Conservation (phyloP, 2,888 invertebrate genomes). For the Hanleya hanleyi region DNA sequence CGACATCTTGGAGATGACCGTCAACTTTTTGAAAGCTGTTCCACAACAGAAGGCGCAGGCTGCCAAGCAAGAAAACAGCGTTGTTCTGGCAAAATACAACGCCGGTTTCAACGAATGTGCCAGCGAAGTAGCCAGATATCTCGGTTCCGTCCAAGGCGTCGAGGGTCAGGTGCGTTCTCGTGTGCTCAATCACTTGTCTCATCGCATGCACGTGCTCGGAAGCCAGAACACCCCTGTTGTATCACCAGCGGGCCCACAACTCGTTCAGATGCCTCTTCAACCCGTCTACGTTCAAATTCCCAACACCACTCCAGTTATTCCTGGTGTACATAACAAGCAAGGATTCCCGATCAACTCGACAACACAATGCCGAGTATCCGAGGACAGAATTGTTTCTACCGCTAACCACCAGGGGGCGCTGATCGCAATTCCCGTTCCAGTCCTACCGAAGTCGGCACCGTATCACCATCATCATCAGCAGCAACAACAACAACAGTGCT, state of each 20-base stretch:
- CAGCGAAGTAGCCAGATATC: slow-evolving; percentile 64
- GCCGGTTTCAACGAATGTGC: slow-evolving; percentile 62
- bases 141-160: slow-evolving; percentile 57
- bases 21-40: slow-evolving; percentile 56
- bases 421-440: neutral
- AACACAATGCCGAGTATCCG: neutral
- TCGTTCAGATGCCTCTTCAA: neutral
- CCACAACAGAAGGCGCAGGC: neutral
- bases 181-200: slow-evolving; percentile 56
- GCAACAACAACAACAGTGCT: neutral
- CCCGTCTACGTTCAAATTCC: slow-evolving; percentile 2
- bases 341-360: neutral
- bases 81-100: slow-evolving; percentile 6
- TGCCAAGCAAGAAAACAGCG: neutral
- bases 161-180: slow-evolving; percentile 54
- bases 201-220: neutral
- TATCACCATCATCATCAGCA: neutral
- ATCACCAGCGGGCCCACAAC: neutral
- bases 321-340: neutral
- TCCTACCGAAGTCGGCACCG: neutral
- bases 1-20: slow-evolving; percentile 72
- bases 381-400: no score
- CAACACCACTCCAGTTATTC: neutral
- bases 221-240: neutral
- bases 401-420: neutral